Percentiles rank a stretch among this genome's conserved stretches.
Evolutionary conservation across 1,140 invertebrate genomes (phyloP).

Genomic region (Leptopilina boulardi): DNA sequence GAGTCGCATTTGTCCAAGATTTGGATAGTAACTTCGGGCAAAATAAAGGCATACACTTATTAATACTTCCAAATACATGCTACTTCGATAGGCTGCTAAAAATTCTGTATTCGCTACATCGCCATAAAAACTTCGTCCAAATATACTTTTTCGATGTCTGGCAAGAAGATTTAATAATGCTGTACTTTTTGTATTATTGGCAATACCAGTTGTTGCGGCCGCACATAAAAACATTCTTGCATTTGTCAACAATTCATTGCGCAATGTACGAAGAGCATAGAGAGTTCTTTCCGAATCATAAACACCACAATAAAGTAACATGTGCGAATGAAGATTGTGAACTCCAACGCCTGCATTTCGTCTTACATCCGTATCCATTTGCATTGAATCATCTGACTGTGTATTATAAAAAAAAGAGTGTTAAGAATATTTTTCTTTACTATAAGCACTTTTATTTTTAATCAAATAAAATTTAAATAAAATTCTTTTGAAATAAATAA

Average conservation of each 20-base stretch:
- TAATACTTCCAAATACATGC: slow-evolving; percentile 90
- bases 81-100: slow-evolving; percentile 81
- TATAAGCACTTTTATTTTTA: too few relatives aligned
- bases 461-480: too few relatives aligned
- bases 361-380: slow-evolving; percentile 65
- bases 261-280: slow-evolving; percentile 86
- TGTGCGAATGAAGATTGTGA: slow-evolving; percentile 89
- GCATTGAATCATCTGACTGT: slow-evolving; percentile 64
- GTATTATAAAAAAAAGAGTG: slow-evolving; percentile 39
- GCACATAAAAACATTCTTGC: slow-evolving; percentile 84
- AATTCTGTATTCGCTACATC: slow-evolving; percentile 80
- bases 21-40: slow-evolving; percentile 88
- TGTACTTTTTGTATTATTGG: slow-evolving; percentile 76
- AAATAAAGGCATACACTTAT: slow-evolving; percentile 89
- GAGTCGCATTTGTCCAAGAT: slow-evolving; percentile 80
- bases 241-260: slow-evolving; percentile 85
- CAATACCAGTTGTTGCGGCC: slow-evolving; percentile 83
- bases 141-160: slow-evolving; percentile 87
- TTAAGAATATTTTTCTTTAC: slow-evolving; percentile 33
- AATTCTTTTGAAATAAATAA: too few relatives aligned
- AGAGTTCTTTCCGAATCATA: slow-evolving; percentile 87
- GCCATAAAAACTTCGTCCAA: slow-evolving; percentile 87
- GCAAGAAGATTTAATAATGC: slow-evolving; percentile 82
- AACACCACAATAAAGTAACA: slow-evolving; percentile 88
- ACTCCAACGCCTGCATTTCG: slow-evolving; percentile 75